Conservation (phyloP, 2,113 vertebrate species). For the Takifugu flavidus region DNA sequence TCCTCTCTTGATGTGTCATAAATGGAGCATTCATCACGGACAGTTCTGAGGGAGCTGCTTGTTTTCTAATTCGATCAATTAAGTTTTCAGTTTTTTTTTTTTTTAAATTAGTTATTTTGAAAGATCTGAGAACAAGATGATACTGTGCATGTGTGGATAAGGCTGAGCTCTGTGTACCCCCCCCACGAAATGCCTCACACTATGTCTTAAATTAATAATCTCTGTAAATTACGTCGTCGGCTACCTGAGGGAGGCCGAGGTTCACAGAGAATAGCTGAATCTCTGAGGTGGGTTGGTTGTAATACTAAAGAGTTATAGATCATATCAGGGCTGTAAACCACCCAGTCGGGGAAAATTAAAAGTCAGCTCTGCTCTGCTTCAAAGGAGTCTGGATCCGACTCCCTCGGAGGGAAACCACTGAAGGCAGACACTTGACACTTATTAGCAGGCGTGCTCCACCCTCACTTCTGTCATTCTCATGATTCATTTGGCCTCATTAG, state of each 20-base stretch:
- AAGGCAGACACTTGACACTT: conserved; percentile 44
- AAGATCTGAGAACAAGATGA: conserved; percentile 28
- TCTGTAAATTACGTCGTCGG: no score
- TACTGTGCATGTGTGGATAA: no score
- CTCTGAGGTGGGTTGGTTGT: conserved; percentile 55
- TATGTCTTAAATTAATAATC: conserved; percentile 25
- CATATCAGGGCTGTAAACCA: conserved; percentile 65
- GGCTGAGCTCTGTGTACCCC: conserved; percentile 42
- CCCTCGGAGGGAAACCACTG: conserved; percentile 57
- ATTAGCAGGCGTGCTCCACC: conserved; percentile 53
- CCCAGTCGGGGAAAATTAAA: conserved; percentile 66
- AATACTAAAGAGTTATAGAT: conserved; percentile 58
- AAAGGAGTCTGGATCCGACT: conserved; percentile 52
- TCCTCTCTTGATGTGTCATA: neutral
- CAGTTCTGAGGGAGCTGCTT: conserved; percentile 4
- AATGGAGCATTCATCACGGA: neutral
- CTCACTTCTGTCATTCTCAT: conserved; percentile 39
- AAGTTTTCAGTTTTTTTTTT: neutral
- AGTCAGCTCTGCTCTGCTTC: conserved; percentile 51
- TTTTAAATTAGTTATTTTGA: neutral
- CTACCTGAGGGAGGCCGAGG: neutral
- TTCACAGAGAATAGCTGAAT: conserved; percentile 39
- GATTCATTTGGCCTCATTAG: conserved; percentile 57
- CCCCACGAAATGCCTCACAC: conserved; percentile 52
- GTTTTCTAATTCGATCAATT: conserved; percentile 16